A percentile compares a stretch with the other conserved stretches of the same genome.
These are phyloP conservation scores for Jacana jacana DNA, from an alignment of 2,113 vertebrate species.

Conservation along the genomic window DNA sequence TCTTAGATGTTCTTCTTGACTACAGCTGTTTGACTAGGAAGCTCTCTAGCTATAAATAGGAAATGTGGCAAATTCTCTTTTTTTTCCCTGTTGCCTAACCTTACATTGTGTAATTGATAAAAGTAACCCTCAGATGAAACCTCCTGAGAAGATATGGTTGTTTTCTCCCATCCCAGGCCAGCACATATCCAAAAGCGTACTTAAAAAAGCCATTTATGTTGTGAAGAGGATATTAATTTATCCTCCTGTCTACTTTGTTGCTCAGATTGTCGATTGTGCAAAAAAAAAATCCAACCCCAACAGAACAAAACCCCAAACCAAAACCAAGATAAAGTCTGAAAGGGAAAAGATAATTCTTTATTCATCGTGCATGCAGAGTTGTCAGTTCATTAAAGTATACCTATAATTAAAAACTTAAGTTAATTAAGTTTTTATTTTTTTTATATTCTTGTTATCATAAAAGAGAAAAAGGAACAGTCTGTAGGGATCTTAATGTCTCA, in stretches of 20 bases:
- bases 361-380: conserved; percentile 46
- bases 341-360: conserved; percentile 32
- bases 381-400: conserved; percentile 61
- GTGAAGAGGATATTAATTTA: conserved; percentile 6
- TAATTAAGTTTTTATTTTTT: conserved; percentile 55
- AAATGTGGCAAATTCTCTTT: not conserved
- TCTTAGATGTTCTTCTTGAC: not conserved
- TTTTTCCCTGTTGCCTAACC: not conserved
- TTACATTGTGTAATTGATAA: not conserved
- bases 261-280: not conserved
- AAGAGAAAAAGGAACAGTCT: conserved; percentile 22
- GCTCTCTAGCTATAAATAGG: not conserved
- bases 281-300: not conserved
- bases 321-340: conserved; percentile 32
- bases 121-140: not conserved
- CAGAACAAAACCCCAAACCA: not conserved
- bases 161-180: not conserved
- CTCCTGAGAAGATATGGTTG: not conserved
- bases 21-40: not conserved
- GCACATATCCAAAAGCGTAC: not conserved
- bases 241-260: not conserved
- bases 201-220: not conserved
- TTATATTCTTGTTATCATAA: conserved; percentile 48
- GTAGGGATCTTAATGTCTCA: not conserved
- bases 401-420: conserved; percentile 62